A percentile compares a stretch with the other conserved stretches of the same genome.
Conservation (phyloP, 1,140 invertebrate genomes). For the Tenebrio molitor region DNA sequence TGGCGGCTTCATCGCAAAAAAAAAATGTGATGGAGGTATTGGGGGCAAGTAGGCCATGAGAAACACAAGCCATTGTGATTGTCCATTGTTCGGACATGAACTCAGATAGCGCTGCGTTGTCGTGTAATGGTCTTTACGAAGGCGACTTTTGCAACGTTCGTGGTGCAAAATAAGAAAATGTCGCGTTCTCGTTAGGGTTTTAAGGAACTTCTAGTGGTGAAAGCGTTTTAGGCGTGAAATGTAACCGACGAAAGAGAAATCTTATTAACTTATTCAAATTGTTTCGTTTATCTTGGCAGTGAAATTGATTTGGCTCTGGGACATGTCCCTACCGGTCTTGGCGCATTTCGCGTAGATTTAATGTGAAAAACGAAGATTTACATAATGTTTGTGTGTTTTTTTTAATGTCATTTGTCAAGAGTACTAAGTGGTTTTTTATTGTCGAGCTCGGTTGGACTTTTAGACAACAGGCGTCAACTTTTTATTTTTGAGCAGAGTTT, state of each 20-base stretch:
- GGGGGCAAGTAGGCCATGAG: slow-evolving; percentile 40
- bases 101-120: background rate
- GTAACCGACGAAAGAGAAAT: slow-evolving; percentile 20
- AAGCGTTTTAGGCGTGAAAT: slow-evolving; percentile 32
- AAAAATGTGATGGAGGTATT: slow-evolving; percentile 6
- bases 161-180: no score
- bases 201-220: slow-evolving; percentile 18
- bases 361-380: no score
- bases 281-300: slow-evolving; percentile 21
- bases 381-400: no score
- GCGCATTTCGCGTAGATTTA: no score
- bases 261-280: slow-evolving; percentile 32
- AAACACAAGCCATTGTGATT: slow-evolving; percentile 27
- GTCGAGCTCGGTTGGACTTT: no score
- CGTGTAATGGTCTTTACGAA: background rate
- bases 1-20: slow-evolving; percentile 4
- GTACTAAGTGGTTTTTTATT: no score
- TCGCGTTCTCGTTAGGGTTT: background rate
- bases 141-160: background rate
- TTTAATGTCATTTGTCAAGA: no score
- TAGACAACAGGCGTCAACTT: no score
- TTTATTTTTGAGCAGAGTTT: no score
- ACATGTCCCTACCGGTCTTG: no score
- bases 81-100: slow-evolving; percentile 42
- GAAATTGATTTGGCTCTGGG: background rate